Evolutionary conservation across 2,113 vertebrate genomes (phyloP), one percentile per base, ranked within the genome.

Genomic region (Alligator sinensis): DNA sequence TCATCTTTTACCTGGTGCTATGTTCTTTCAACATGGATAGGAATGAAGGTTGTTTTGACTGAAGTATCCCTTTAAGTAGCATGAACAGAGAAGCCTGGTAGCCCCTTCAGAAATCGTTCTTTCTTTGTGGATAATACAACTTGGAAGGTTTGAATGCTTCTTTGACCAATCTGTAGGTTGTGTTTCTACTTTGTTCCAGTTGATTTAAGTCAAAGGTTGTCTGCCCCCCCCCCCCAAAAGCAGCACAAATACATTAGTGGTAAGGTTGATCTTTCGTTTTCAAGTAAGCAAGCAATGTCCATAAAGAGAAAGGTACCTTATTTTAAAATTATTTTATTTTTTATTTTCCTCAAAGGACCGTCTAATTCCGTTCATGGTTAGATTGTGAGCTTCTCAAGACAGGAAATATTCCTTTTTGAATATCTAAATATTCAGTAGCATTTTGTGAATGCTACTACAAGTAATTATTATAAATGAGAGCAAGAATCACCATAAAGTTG

Each of bases 41-140:
- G 2, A 5, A 24, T 34, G 58, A n/a, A 18, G 59, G 17, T 21
- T 21, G 10, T 21, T 54, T 0, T 1, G 21, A 5, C 5, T n/a
- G 4, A 28, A 22, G 55, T 22, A 16, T 64, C 17, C 70, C 9
- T 1, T 3, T 38, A n/a, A 76, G 15, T 16, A 47, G 9, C 3
- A 0, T 2, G 21, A n/a, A 28, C 58, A 21, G 30, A 55, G 34
- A 16, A 78, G 19, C 15, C 24, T 15, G 5, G 0, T 6, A 15
- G n/a, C 60, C 4, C 54, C 16, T 9, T 47, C 3, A 89, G 68
- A 74, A 88, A 74, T 19, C 82, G 34, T 28, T 47, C 63, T 91
- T 38, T 85, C 54, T 24, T 82, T 54, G 11, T 58, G 22, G 2
- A 1, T 60, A 30, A 59, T 76, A 54, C 83, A 82, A 62, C n/a